phyloP scores from a whole-genome alignment of 2,888 invertebrate genomes.

The Chaetogeoica ovagalla region DNA sequence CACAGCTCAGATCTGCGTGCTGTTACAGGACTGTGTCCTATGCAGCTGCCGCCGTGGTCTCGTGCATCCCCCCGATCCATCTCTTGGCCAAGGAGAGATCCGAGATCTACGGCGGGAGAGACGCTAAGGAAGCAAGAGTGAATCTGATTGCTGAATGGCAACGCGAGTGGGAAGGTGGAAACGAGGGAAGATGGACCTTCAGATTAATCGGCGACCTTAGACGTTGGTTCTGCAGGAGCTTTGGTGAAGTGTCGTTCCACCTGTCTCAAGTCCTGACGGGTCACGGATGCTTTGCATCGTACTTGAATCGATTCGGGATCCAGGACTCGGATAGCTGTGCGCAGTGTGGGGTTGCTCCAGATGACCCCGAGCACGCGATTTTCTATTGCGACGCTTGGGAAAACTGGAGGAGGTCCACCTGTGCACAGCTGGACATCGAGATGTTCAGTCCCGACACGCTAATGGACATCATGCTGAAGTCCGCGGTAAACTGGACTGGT shows the following conservation, averaged over 20 bases:
- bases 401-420: too few relatives aligned
- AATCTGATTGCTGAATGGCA: too few relatives aligned
- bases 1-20: background rate
- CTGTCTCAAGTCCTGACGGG: background rate
- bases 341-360: background rate
- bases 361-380: background rate
- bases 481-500: background rate
- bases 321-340: background rate
- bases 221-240: too few relatives aligned
- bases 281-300: background rate
- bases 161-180: too few relatives aligned
- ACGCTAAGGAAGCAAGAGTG: too few relatives aligned
- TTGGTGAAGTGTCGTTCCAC: too few relatives aligned
- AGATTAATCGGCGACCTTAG: too few relatives aligned
- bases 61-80: background rate
- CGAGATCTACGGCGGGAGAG: background rate
- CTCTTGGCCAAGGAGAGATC: background rate
- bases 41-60: background rate
- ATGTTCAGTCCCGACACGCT: background rate
- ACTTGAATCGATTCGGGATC: background rate
- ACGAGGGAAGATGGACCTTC: too few relatives aligned
- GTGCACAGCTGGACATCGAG: too few relatives aligned
- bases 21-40: background rate
- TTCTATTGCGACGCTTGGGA: background rate
- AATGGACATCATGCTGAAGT: background rate